Conservation (phyloP, 1,140 invertebrate genomes). For the Cardiocondyla obscurior region DNA sequence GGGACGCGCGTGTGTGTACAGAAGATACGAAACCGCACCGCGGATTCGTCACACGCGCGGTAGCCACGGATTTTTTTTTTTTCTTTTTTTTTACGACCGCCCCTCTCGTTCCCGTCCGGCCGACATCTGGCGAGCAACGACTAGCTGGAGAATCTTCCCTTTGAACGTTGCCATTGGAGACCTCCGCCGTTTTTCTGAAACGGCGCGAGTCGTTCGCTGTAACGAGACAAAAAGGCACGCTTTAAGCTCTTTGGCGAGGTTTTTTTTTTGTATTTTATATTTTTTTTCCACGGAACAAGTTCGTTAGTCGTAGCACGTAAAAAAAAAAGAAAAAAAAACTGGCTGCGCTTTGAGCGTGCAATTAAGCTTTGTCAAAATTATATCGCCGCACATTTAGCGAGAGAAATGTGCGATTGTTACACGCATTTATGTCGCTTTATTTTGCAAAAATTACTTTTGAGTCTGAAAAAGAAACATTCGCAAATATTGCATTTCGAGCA, state of each 20-base stretch:
- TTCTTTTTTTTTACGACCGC: constrained; percentile 44
- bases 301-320: constrained; percentile 9
- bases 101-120: constrained; percentile 4
- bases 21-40: not conserved
- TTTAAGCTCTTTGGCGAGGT: not conserved
- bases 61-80: no score
- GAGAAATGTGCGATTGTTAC: not conserved
- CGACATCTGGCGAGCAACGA: constrained; percentile 47
- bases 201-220: not conserved
- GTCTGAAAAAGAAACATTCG: not conserved
- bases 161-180: not conserved
- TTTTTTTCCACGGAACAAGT: not conserved
- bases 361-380: not conserved
- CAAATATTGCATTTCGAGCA: not conserved
- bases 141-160: not conserved
- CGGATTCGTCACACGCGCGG: not conserved
- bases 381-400: not conserved
- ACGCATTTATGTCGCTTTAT: not conserved
- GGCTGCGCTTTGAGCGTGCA: not conserved
- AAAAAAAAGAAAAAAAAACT: constrained; percentile 25
- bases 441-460: not conserved
- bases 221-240: not conserved
- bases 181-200: not conserved
- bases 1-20: not conserved
- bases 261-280: no score